phyloP scores from a whole-genome alignment of 1,140 invertebrate species.

The Lerema accius region DNA sequence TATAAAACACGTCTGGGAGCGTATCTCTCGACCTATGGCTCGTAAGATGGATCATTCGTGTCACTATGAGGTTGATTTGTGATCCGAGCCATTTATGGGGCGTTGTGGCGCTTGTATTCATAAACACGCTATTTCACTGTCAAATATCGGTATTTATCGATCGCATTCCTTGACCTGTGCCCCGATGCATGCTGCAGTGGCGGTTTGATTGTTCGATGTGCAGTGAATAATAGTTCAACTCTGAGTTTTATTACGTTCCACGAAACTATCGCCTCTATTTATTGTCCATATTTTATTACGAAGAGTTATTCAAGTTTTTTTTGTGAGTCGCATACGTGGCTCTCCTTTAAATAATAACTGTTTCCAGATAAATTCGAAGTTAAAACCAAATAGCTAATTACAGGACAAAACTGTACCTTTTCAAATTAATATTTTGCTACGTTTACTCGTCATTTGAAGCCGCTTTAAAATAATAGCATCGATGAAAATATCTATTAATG shows the following conservation, averaged over 20 bases:
- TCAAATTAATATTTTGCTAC: too few species aligned
- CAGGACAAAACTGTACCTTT: too few species aligned
- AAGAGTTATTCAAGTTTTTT: not conserved
- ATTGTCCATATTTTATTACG: not conserved
- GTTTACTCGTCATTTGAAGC: too few species aligned
- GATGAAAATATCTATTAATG: too few species aligned
- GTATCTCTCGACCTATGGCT: conserved; percentile 60
- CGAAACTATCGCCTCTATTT: not conserved
- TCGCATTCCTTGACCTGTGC: conserved; percentile 67
- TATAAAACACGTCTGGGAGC: conserved; percentile 44
- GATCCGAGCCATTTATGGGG: conserved; percentile 48
- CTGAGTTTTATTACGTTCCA: conserved; percentile 17
- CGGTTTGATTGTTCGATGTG: conserved; percentile 48
- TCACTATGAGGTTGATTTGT: conserved; percentile 59
- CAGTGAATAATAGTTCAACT: conserved; percentile 28
- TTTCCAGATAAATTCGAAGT: too few species aligned
- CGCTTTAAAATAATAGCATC: too few species aligned
- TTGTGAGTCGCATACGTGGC: not conserved
- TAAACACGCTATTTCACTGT: conserved; percentile 72
- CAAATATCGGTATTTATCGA: conserved; percentile 74
- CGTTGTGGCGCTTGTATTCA: conserved; percentile 49
- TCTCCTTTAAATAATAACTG: too few species aligned
- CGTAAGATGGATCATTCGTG: conserved; percentile 63
- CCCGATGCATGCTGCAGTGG: conserved; percentile 54
- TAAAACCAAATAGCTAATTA: too few species aligned